Conservation (phyloP, 2,113 vertebrate genomes). For the Tetraodon nigroviridis region DNA sequence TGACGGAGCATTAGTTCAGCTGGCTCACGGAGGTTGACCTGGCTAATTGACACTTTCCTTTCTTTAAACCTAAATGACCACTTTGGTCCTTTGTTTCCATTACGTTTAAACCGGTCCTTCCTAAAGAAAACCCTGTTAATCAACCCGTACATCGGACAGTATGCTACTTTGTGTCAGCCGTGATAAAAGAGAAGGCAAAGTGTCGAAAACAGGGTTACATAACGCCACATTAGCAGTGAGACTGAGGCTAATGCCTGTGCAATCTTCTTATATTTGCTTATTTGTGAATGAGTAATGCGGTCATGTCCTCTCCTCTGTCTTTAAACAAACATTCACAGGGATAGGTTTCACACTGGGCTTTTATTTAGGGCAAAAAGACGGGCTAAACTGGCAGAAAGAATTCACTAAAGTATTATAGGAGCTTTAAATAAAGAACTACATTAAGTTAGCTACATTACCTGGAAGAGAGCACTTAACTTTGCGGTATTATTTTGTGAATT, state of each 20-base stretch:
- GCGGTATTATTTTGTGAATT: no score
- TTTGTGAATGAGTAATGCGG: conserved; percentile 29
- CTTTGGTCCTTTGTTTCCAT: conserved; percentile 45
- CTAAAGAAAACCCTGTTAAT: conserved; percentile 31
- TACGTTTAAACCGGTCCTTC: conserved; percentile 31
- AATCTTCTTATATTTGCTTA: conserved; percentile 38
- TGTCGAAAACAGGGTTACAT: conserved; percentile 31
- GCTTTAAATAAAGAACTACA: no score
- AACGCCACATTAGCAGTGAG: conserved; percentile 16
- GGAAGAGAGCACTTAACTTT: no score
- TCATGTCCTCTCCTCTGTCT: conserved; percentile 9
- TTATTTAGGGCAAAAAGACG: background rate
- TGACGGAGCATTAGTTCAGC: conserved; percentile 24
- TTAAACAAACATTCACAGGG: conserved; percentile 7
- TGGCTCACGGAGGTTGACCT: conserved; percentile 31
- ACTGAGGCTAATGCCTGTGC: conserved; percentile 16
- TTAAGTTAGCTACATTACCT: no score
- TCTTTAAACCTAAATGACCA: conserved; percentile 45
- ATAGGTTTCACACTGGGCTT: background rate
- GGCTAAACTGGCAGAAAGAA: conserved; percentile 3
- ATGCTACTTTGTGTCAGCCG: conserved; percentile 27
- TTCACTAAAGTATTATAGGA: background rate
- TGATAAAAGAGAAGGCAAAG: conserved; percentile 20
- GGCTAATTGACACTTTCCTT: conserved; percentile 60
- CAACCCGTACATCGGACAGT: conserved; percentile 24